Evolutionary conservation across 2,888 invertebrate genomes (phyloP), one percentile per base, ranked within the genome.

Genomic region (Vanessa cardui): DNA sequence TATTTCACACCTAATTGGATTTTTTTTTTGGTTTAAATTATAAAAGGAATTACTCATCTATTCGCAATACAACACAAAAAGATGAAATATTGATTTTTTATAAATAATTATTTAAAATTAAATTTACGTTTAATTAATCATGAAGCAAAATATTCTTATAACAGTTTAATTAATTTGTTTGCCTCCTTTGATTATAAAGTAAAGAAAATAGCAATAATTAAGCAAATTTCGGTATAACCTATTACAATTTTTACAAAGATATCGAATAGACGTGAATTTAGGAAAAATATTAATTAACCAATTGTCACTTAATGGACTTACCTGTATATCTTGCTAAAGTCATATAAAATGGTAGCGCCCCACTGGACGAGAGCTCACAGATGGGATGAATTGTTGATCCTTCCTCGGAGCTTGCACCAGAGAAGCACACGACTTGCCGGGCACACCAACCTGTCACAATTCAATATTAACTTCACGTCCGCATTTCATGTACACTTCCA

Each of bases 291-390:
- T 16, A 16, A 39, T 33, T 39, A n/a, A 9, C 9, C 18, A 39
- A 18, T 47, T 33, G 18, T 39, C 16, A 15, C 16, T 52, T 6
- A 31, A 54, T 39, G 3, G 31, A 31, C 96, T 95, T 88, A 97
- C 97, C 97, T 96, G 95, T 96, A 94, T 94, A 96, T 96, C 96
- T 96, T 96, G 96, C 97, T 97, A 97, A 97, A 97, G 97, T 97
- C 97, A 97, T 97, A 97, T 97, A 97, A 97, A 96, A 96, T 94
- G 95, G 95, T 96, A 95, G 95, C 96, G 96, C 96, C 96, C 96
- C 95, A 94, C 94, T 95, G 96, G 96, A 96, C 96, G 96, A 94
- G 92, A 92, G 92, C 93, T 87, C 88, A 83, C 89, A 86, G 89
- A 88, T 86, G 88, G 88, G 90, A 90, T 88, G 89, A 93, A 93